Base-by-base conservation (phyloP, 2,888 invertebrate genomes). In the Tortricodes alternella region DNA sequence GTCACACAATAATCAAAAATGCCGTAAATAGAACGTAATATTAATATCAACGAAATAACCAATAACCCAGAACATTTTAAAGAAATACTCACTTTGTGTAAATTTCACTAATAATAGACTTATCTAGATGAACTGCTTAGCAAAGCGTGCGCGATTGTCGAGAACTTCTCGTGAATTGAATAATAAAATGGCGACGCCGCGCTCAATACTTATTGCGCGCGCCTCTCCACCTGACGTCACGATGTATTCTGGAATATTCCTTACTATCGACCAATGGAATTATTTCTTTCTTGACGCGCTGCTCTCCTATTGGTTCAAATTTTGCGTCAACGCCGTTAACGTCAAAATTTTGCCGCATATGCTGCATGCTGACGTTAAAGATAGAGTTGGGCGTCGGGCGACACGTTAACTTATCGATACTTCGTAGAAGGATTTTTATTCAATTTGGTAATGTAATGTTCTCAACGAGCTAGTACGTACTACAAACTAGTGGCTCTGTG, bases 111-210 rank as follows among this genome's bases (percentile, higher is more conserved):
- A 62, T 67, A 66, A 73, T 71, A 69, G 78, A 80, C 78, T 75
- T 79, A 74, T 74, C 72, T 78, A 78, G 71, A 73, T 75, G 80
- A 77, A 76, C 81, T 77, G 46, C 86, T 89, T 83, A 78, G 86
- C 80, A 83, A 83, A 80, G 65, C 58, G 88, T 89, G 89, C 88
- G 83, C 89, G 88, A 88, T 85, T 84, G 85, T 81, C 87, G 86
- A 86, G 78, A 85, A 85, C 85, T 79, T 74, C 75, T 79, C 76
- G 75, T 71, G 76, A 83, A 88, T 81, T 89, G n/a, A n/a, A n/a
- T n/a, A 87, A 81, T 89, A 83, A 86, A 74, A 80, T 80, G 82
- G 79, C 78, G 79, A 61, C 61, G 65, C 60, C 63, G 64, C 67
- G 63, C 66, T 65, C 62, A 61, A 66, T 75, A 68, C 82, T 80